These are phyloP conservation scores for Drosophila lacertosa DNA, from an alignment of 1,140 invertebrate genomes.

Conservation along the genomic window DNA sequence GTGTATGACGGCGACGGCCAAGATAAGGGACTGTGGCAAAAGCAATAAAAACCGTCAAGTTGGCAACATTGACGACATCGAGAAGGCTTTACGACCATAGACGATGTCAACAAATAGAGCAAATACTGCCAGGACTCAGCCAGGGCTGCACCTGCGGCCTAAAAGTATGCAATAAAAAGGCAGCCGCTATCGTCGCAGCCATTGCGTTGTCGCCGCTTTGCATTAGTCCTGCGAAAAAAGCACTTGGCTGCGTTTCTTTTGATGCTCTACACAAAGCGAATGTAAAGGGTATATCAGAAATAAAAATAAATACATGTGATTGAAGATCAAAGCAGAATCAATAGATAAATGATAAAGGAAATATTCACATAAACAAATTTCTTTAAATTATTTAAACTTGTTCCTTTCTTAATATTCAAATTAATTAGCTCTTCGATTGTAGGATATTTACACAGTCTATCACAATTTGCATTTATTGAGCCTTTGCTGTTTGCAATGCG, in stretches of 20 bases:
- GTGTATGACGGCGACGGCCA: conserved; percentile 22
- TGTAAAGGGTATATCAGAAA: background rate
- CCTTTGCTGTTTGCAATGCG: conserved; percentile 48
- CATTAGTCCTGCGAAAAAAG: conserved; percentile 42
- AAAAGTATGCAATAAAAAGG: conserved; percentile 62
- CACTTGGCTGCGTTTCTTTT: conserved; percentile 27
- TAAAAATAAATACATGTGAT: too few relatives aligned
- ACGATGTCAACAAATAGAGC: conserved; percentile 57
- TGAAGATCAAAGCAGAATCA: too few relatives aligned
- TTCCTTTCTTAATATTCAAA: background rate
- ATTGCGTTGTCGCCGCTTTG: conserved; percentile 48
- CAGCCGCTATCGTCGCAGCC: conserved; percentile 32
- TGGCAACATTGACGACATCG: conserved; percentile 51
- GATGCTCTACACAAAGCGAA: conserved; percentile 3
- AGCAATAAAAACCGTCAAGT: conserved; percentile 64
- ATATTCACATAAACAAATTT: too few relatives aligned
- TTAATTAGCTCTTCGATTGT: background rate
- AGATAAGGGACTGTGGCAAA: conserved; percentile 33
- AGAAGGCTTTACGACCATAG: conserved; percentile 32
- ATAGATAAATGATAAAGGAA: too few relatives aligned
- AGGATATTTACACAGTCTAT: conserved; percentile 5
- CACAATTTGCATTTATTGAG: background rate
- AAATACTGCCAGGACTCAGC: conserved; percentile 36
- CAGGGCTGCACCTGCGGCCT: conserved; percentile 51
- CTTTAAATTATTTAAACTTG: too few relatives aligned